Conservation (phyloP, 2,888 invertebrate species). For the Dryadula phaetusa region DNA sequence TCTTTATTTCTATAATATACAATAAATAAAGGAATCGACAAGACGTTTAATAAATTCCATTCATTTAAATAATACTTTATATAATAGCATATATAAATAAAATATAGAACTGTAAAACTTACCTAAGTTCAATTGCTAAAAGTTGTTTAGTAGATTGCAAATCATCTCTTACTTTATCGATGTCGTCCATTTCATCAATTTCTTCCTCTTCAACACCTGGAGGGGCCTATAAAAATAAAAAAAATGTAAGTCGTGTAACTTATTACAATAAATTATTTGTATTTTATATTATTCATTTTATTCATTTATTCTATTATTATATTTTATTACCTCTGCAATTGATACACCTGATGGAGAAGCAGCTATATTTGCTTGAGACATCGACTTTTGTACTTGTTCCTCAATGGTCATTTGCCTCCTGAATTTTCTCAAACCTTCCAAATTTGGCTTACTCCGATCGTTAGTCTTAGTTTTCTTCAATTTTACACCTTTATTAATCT, state of each 20-base stretch:
- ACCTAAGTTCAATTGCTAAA: conserved; percentile 91
- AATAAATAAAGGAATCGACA: neutral
- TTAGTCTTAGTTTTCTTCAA: conserved; percentile 91
- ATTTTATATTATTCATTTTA: too few species aligned
- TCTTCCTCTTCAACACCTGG: conserved; percentile 85
- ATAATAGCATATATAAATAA: neutral
- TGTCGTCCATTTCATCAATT: conserved; percentile 95
- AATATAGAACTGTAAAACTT: conserved; percentile 33
- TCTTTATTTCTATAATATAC: conserved; percentile 88
- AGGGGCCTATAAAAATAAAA: conserved; percentile 51
- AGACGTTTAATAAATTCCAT: too few species aligned
- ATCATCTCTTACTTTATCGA: conserved; percentile 95
- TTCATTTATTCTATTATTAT: neutral
- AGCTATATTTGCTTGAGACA: conserved; percentile 87
- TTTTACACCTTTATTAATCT: conserved; percentile 91
- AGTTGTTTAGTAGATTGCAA: conserved; percentile 96
- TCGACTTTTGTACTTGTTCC: conserved; percentile 93
- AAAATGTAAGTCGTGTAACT: too few species aligned
- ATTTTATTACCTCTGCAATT: conserved; percentile 60
- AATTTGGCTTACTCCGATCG: conserved; percentile 93
- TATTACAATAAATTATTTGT: too few species aligned
- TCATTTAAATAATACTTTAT: neutral
- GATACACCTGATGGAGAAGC: conserved; percentile 76
- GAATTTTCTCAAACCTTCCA: conserved; percentile 94
- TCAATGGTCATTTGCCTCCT: conserved; percentile 95